Evolutionary conservation across 1,140 invertebrate species (phyloP).

Genomic region (silkworm (Bombyx mori)): ASM3026992v2 NC_085116.1:3733001-3733500

Average conservation of each 20-base stretch:
- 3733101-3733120: constrained; percentile 34
- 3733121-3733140: constrained; percentile 29
- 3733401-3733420: too few species aligned
- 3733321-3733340: too few species aligned
- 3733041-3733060: constrained; percentile 58
- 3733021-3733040: constrained; percentile 26
- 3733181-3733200: constrained; percentile 37
- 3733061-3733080: constrained; percentile 57
- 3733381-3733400: too few species aligned
- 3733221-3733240: constrained; percentile 27
- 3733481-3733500: too few species aligned
- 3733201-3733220: constrained; percentile 43
- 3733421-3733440: too few species aligned
- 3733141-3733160: constrained; percentile 48
- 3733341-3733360: too few species aligned
- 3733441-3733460: too few species aligned
- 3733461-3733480: too few species aligned
- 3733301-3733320: too few species aligned
- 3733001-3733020: constrained; percentile 51
- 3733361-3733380: too few species aligned
- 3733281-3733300: constrained; percentile 13
- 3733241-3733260: constrained; percentile 35
- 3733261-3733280: constrained; percentile 49
- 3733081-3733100: constrained; percentile 53
- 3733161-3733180: constrained; percentile 32